Percentiles rank a stretch among this genome's conserved stretches.
phyloP scores from a whole-genome alignment of 2,113 vertebrate genomes.

The Pleuronectes platessa region DNA sequence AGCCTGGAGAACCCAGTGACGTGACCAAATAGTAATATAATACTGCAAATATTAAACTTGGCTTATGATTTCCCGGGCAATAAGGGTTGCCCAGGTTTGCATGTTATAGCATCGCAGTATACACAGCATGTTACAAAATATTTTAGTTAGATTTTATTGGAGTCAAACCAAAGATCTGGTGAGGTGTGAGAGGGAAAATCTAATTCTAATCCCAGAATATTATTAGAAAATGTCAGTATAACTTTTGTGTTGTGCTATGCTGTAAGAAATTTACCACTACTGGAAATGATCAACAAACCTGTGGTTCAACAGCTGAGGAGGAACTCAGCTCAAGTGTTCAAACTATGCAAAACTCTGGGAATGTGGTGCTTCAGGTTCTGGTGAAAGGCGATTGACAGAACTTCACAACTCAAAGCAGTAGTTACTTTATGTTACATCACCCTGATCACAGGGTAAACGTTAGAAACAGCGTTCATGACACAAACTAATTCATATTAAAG shows the following conservation, averaged over 20 bases:
- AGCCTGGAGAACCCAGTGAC: background rate
- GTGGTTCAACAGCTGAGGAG: background rate
- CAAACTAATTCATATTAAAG: background rate
- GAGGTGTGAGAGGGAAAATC: no score
- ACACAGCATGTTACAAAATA: no score
- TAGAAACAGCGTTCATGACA: background rate
- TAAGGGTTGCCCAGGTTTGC: background rate
- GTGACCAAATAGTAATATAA: background rate
- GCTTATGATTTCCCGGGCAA: background rate
- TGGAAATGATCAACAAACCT: background rate
- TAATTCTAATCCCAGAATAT: no score
- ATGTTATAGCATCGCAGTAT: no score
- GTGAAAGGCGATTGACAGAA: background rate
- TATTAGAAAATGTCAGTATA: no score
- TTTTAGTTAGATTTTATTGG: no score
- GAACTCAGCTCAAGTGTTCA: background rate
- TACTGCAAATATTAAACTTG: background rate
- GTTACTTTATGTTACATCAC: background rate
- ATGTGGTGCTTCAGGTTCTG: slow-evolving; percentile 1
- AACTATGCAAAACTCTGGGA: background rate
- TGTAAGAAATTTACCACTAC: background rate
- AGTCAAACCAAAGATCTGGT: no score
- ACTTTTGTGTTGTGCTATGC: background rate
- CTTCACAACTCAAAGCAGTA: background rate
- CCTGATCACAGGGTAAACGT: no score